These are phyloP conservation scores for Nomia melanderi DNA, from an alignment of 1,140 invertebrate genomes.

Conservation along the genomic window DNA sequence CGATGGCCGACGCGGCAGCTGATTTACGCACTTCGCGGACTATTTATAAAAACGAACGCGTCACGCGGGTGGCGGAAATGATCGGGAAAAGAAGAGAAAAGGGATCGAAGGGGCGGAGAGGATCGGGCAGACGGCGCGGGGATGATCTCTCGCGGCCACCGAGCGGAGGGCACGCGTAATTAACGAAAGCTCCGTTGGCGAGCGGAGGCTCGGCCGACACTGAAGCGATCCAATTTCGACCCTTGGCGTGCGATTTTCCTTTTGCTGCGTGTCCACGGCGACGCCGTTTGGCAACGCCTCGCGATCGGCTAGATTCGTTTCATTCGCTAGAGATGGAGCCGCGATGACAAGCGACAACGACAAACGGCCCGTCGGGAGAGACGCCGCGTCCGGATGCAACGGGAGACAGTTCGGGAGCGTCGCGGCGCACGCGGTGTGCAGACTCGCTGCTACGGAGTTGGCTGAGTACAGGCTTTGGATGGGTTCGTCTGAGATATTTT, in stretches of 20 bases:
- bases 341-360: constrained; percentile 14
- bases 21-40: constrained; percentile 39
- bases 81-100: constrained; percentile 7
- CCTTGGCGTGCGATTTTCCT: constrained; percentile 38
- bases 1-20: too few relatives aligned
- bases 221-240: constrained; percentile 55
- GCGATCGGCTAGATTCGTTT: constrained; percentile 28
- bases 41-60: constrained; percentile 44
- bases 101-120: background rate
- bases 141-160: background rate
- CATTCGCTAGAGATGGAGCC: constrained; percentile 42
- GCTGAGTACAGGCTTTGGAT: too few relatives aligned
- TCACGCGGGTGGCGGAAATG: constrained; percentile 13
- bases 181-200: constrained; percentile 27
- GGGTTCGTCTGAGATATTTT: too few relatives aligned
- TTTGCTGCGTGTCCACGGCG: constrained; percentile 47
- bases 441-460: too few relatives aligned
- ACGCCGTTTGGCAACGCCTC: constrained; percentile 48
- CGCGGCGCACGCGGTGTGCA: too few relatives aligned
- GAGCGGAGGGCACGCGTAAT: background rate
- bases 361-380: background rate
- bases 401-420: background rate
- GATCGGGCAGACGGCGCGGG: background rate
- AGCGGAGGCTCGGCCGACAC: constrained; percentile 41
- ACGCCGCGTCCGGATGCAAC: background rate